A percentile compares a stretch with the other conserved stretches of the same genome.
These are phyloP conservation scores for Trichechus manatus DNA, from an alignment of 2,113 vertebrate species.

Conservation along the genomic window DNA sequence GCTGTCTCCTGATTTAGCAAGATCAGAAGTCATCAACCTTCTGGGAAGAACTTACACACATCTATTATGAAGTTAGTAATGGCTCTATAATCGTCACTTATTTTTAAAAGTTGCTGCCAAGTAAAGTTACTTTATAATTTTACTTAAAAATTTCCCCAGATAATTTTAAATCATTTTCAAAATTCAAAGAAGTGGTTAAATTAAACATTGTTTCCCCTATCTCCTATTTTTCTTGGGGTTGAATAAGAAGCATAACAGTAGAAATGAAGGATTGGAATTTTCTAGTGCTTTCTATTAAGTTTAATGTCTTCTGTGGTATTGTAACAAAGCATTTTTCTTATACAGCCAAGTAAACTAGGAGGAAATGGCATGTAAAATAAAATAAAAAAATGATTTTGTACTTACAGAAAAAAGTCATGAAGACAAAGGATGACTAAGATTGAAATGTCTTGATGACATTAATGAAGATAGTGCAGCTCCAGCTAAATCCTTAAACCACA, in stretches of 20 bases:
- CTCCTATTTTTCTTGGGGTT: background rate
- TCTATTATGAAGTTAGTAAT: background rate
- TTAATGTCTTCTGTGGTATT: background rate
- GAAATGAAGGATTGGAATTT: background rate
- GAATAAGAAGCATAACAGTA: background rate
- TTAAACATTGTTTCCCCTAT: background rate
- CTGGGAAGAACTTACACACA: background rate
- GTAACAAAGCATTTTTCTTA: background rate
- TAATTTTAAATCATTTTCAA: slow-evolving; percentile 12
- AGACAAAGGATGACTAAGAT: background rate
- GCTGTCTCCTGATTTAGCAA: background rate
- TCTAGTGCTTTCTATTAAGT: background rate
- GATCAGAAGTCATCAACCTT: background rate
- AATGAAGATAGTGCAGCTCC: background rate
- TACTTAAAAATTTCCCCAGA: background rate
- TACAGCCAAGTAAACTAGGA: background rate
- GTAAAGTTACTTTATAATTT: background rate
- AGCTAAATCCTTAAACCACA: background rate
- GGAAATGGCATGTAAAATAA: background rate
- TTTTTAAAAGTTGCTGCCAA: background rate
- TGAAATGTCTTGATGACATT: background rate
- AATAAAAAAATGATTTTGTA: background rate
- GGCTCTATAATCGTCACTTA: background rate
- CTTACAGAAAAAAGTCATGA: background rate
- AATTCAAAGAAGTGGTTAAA: background rate